Base-by-base conservation (phyloP, 2,113 vertebrate genomes). In the Pygoscelis adeliae region DNA sequence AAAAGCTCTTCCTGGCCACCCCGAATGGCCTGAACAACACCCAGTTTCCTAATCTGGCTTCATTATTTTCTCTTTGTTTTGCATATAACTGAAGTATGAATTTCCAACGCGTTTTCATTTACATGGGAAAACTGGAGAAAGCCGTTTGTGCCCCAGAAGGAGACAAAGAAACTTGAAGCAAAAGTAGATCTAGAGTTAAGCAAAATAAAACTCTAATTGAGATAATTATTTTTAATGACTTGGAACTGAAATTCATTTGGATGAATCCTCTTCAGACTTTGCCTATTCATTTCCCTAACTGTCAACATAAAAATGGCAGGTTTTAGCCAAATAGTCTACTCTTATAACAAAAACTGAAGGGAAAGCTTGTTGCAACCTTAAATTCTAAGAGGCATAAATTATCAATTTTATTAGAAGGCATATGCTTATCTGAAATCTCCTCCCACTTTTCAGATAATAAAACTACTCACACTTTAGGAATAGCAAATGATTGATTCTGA, bases 191-290 rank as follows among this genome's bases (percentile, higher is more conserved):
- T 61, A 56, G 73, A 82, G 65, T 52, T 71, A 88, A 9, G 18
- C 42, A 83, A 93, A 94, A 93, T 29, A 83, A 92, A 95, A 82
- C 23, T 59, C 69, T 84, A 70, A 80, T 46, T 74, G 77, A 76
- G 61, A 59, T 71, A 87, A 89, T 95, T 87, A 59, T 59, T 89
- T 65, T 66, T 91, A 96, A 76, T 82, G 29, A 71, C 83, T 78
- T 84, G 50, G 47, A 83, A 91, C 44, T 2, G 1, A 91, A 93
- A 95, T 21, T 77, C 40, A 65, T 65, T 86, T 89, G 36, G 85
- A 88, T 34, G 6, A 80, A 22, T 69, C 34, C 36, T 65, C 73
- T 79, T 94, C 56, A 82, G 83, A 63, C 56, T 87, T 89, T 82
- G 50, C 29, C 61, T 84, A 55, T 78, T 79, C 23, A 56, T 87